Conservation (phyloP, 2,113 vertebrate genomes). For the Stercorarius parasiticus region DNA sequence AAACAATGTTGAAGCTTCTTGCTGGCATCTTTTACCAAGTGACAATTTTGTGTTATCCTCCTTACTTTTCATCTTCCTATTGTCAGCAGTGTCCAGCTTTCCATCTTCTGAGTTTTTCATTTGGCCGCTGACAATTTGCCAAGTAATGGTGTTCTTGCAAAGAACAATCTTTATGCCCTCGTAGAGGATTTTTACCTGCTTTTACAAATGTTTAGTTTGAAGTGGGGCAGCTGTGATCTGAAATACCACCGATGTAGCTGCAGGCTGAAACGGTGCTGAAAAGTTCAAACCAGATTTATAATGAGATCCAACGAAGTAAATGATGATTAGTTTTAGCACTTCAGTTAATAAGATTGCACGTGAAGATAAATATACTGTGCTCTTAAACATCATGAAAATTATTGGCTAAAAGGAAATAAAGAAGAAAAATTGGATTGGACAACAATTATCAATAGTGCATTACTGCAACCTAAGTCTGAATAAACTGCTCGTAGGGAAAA, state of each 20-base stretch:
- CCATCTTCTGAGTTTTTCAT: background rate
- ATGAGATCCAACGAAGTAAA: background rate
- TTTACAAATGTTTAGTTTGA: background rate
- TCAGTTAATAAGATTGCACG: background rate
- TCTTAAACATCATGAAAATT: background rate
- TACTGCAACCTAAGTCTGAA: background rate
- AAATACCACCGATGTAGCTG: background rate
- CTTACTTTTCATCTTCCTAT: background rate
- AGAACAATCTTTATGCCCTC: background rate
- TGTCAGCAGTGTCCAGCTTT: background rate
- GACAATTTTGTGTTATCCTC: background rate
- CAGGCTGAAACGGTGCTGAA: background rate
- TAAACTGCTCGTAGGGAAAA: background rate
- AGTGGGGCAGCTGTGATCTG: background rate
- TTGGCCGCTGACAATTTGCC: background rate
- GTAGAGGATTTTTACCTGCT: background rate
- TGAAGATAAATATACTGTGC: background rate
- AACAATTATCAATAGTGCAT: slow-evolving; percentile 36
- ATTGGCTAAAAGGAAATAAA: background rate
- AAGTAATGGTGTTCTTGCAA: background rate
- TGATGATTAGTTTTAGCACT: background rate
- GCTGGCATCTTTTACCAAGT: background rate
- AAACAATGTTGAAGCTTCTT: background rate
- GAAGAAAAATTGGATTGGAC: background rate
- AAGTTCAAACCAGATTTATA: slow-evolving; percentile 9